phyloP scores from a whole-genome alignment of 37 sponge, comb jelly and placozoan species.

The Oscarella lobularis region DNA sequence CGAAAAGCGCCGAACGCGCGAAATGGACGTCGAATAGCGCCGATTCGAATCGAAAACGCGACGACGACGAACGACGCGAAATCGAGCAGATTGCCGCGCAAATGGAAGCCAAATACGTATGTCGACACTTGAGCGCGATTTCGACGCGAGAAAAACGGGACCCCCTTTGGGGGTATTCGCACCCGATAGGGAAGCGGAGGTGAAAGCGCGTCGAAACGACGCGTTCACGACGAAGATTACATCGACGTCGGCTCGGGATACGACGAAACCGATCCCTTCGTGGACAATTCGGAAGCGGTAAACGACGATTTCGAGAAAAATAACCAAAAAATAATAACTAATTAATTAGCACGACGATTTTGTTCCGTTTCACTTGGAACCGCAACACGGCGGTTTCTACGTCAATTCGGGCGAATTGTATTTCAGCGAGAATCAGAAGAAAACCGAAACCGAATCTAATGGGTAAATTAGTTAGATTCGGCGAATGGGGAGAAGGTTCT shows the following conservation, averaged over 20 bases:
- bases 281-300: constrained; percentile 13
- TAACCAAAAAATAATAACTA: too few species aligned
- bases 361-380: neutral
- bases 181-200: too few species aligned
- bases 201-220: neutral
- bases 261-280: constrained; percentile 4
- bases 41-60: neutral
- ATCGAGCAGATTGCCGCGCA: neutral
- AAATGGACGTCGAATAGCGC: too few species aligned
- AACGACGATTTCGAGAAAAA: neutral
- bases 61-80: neutral
- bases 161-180: too few species aligned
- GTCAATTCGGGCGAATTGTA: neutral
- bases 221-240: neutral
- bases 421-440: neutral
- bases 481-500: too few species aligned
- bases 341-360: constrained; percentile 3
- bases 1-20: too few species aligned
- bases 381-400: constrained; percentile 8
- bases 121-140: too few species aligned
- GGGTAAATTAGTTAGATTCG: too few species aligned
- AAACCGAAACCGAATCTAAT: neutral
- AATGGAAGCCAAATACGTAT: neutral
- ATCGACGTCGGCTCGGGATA: neutral
- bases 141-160: too few species aligned